Base-by-base conservation (phyloP, 2,113 vertebrate genomes). In the Gavialis gangeticus region DNA sequence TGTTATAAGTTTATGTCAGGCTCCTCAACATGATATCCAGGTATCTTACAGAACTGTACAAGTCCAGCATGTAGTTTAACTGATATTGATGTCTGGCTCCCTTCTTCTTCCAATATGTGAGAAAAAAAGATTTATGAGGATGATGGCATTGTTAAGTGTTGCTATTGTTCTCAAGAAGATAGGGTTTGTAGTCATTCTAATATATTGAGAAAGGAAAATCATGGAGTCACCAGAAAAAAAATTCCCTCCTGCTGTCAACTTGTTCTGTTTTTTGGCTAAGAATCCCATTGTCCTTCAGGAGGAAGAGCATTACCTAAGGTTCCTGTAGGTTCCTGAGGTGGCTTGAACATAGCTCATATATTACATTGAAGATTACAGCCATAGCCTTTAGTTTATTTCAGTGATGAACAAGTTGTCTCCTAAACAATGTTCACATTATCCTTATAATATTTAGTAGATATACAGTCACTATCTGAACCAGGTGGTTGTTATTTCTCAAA, bases 321-420 rank as follows among this genome's bases (percentile, higher is more conserved):
- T 82, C 69, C 84, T 24, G 12, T 3, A 84, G 87, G 93, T 95
- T 85, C 84, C 75, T 92, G 85, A 90, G 12, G n/a, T 71, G 84
- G 87, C 89, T 80, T 84, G 80, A 91, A 94, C 92, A 82, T 93
- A 62, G 46, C 56, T 89, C 88, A 89, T 95, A 93, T 91, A 95
- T 95, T 89, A 82, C 79, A 75, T 85, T 85, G 75, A 94, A 91
- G 80, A 82, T 2, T 77, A 27, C 21, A 66, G 66, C 66, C 34
- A 16, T 46, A 79, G n/a, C 84, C 87, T 92, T 87, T 85, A 89
- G 59, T 94, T 84, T 80, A 57, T 85, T 79, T 78, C 30, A 75
- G 55, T 85, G 60, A 95, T 77, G 85, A 95, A 91, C 56, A 34
- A 54, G 4, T 75, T 57, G 92, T 83, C 93, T 92, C 91, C 94